Evolutionary conservation across 1,140 invertebrate genomes (phyloP).

Genomic region (Drosophila melanica): DNA sequence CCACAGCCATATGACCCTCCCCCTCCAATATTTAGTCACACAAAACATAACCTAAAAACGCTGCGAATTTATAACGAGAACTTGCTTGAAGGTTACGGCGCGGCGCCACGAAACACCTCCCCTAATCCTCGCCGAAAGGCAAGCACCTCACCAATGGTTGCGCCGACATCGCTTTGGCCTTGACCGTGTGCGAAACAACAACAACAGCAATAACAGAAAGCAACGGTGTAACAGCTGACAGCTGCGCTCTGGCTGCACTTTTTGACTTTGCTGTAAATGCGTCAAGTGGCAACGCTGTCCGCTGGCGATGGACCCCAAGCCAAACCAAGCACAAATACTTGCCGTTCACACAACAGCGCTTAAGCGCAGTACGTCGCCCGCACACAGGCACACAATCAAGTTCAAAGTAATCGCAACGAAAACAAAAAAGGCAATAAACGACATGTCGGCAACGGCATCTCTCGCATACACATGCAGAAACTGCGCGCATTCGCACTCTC

Average conservation of each 20-base stretch:
- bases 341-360: conserved; percentile 22
- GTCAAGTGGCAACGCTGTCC: conserved; percentile 59
- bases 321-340: conserved; percentile 20
- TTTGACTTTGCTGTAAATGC: conserved; percentile 35
- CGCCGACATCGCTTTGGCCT: conserved; percentile 59
- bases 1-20: no score
- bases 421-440: conserved; percentile 24
- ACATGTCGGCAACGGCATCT: conserved; percentile 21
- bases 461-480: conserved; percentile 33
- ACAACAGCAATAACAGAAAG: conserved; percentile 26
- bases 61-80: conserved; percentile 43
- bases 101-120: conserved; percentile 33
- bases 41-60: conserved; percentile 64
- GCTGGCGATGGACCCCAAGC: conserved; percentile 22
- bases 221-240: conserved; percentile 76
- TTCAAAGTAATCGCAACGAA: conserved; percentile 71
- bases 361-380: conserved; percentile 33
- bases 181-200: conserved; percentile 62
- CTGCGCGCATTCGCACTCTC: conserved; percentile 56
- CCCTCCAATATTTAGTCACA: not conserved
- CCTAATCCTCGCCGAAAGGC: conserved; percentile 11
- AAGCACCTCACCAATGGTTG: conserved; percentile 26
- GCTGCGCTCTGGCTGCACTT: conserved; percentile 57
- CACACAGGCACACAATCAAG: conserved; percentile 63
- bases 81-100: conserved; percentile 69